Base-by-base conservation (phyloP, 2,888 invertebrate genomes). In the Chymomyza fuscimana region DNA sequence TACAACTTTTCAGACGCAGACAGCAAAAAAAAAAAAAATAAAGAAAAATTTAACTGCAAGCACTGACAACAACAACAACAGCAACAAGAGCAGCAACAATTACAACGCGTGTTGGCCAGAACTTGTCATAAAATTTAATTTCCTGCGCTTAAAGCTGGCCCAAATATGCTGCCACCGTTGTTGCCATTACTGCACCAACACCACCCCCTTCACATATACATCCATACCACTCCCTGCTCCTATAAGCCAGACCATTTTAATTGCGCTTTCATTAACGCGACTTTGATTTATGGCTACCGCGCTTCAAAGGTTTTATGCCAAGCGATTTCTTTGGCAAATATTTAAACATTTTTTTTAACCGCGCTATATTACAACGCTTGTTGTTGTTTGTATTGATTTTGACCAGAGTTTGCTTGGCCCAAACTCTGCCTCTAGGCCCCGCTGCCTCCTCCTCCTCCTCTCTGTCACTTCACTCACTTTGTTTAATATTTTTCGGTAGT, bases 251-350 rank as follows among this genome's bases (percentile, higher is more conserved):
- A 72, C 82, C 81, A 77, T 82, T 86, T 88, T 85, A 86, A 86
- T 86, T 89, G 86, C 86, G 89, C 82, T 86, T 89, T 89, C 89
- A 89, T 88, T 89, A 87, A 89, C 85, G 86, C 88, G 78, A 77
- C 86, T 84, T 88, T 86, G 89, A 89, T 87, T 89, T 89, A 89
- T 89, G 81, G 82, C 89, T 87, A 85, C 87, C 84, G 89, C 80
- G 80, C 77, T 81, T 82, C 89, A 80, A 82, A 84, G 84, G 76
- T 87, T 80, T 78, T 74, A 69, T 58, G 19, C 85, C 82, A 74
- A 68, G 58, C 81, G 82, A 86, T 89, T 88, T 89, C 85, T 86
- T 88, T 88, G 81, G 89, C 85, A 89, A 89, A 89, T 89, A 89
- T 89, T 89, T 86, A 87, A 88, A 83, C 79, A 82, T 82, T 80